A percentile compares a stretch with the other conserved stretches of the same genome.
Conservation (phyloP, 2,113 vertebrate genomes). For the Strix aluco region DNA sequence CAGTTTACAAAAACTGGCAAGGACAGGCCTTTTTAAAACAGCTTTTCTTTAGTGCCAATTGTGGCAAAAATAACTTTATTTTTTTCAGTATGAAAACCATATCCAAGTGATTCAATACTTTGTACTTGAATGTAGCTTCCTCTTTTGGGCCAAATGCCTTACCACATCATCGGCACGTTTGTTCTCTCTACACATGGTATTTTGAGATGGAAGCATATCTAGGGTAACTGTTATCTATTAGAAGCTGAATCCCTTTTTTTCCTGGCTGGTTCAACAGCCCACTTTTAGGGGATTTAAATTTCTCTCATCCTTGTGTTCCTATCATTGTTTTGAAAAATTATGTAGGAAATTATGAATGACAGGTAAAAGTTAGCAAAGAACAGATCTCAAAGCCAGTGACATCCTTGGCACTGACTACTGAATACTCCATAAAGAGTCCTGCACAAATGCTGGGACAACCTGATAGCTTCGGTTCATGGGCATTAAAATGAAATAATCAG, state of each 20-base stretch:
- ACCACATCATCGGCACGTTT: background rate
- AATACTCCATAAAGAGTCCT: background rate
- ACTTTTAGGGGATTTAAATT: slow-evolving; percentile 59
- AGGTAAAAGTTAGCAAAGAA: background rate
- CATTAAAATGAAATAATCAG: slow-evolving; percentile 20
- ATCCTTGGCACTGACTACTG: background rate
- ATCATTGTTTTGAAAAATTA: background rate
- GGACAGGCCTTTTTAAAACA: background rate
- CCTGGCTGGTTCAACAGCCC: slow-evolving; percentile 42
- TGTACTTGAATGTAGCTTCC: slow-evolving; percentile 17
- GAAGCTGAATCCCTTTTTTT: slow-evolving; percentile 56
- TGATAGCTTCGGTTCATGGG: background rate
- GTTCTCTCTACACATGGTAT: background rate
- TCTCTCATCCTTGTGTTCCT: background rate
- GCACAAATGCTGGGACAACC: background rate
- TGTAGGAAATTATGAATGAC: background rate
- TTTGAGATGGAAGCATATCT: slow-evolving; percentile 32
- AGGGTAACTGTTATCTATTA: slow-evolving; percentile 60
- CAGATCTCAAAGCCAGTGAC: background rate
- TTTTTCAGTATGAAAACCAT: background rate
- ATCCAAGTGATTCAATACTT: slow-evolving; percentile 29
- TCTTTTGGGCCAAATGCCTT: slow-evolving; percentile 24
- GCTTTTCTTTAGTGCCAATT: background rate
- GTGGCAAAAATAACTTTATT: background rate
- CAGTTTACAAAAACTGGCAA: background rate